Evolutionary conservation across 1,140 invertebrate species (phyloP), one percentile per base, ranked within the genome.

Genomic region (Rhagoletis zephyria): DNA sequence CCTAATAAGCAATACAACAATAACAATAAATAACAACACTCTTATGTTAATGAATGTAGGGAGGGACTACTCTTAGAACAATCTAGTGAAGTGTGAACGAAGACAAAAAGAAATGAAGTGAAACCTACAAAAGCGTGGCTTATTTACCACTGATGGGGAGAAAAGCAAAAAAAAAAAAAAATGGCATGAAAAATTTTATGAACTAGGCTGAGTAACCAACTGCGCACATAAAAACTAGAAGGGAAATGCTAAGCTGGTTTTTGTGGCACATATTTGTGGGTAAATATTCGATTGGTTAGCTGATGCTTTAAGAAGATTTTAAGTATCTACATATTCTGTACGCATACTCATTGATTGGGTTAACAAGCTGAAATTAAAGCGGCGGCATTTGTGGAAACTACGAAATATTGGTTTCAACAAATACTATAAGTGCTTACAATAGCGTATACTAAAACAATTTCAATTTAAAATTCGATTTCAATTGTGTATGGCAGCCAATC

Each of bases 391-490:
- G 45, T 42, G 12, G 2, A 48, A 48, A 45, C 4, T 30, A 56
- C 40, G 67, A 74, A 74, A 48, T 74, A 74, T 74, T 30, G 64
- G 1, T 74, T 48, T 74, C 42, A 14, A 40, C 4, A 9, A 2
- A 30, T 65, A 30, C 30, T 30, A 30, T 56, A 81, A 19, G 16
- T 56, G 16, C 74, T 81, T 12, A 81, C 45, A 81, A 81, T 4
- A 81, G n/a, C 74, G 1, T 9, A 56, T 56, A 81, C 51, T 30
- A 81, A 74, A 51, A 81, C 74, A 81, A 81, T 81, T 81, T 56
- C 45, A 81, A 81, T 81, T 81, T 81, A 30, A 56, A 81, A 59
- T 81, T 81, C 74, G 56, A 81, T 81, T 81, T 81, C 45, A 51
- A 81, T 81, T 51, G 7, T 56, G 30, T 81, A 51, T 81, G 74